A percentile compares a stretch with the other conserved stretches of the same genome.
phyloP scores from a whole-genome alignment of 2,888 invertebrate species.

The Cerceris ruficornis region DNA sequence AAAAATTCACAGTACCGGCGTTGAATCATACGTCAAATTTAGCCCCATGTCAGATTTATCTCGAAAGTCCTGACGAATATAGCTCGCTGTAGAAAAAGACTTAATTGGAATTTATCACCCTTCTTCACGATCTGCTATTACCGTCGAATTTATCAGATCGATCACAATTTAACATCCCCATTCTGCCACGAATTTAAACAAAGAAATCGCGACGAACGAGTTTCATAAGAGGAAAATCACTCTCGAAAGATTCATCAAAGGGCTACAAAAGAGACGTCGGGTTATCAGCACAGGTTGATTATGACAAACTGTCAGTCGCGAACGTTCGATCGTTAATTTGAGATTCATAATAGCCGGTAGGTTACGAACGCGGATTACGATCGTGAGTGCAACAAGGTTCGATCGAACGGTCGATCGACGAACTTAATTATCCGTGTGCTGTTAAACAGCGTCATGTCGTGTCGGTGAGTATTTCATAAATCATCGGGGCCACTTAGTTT shows the following conservation, averaged over 20 bases:
- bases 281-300: constrained; percentile 67
- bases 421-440: constrained; percentile 35
- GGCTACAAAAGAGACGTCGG: not conserved
- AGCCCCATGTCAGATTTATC: too few species aligned
- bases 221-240: too few species aligned
- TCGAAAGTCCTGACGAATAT: too few species aligned
- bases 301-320: constrained; percentile 69
- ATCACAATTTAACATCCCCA: not conserved
- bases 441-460: constrained; percentile 33
- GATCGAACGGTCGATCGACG: constrained; percentile 13
- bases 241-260: not conserved
- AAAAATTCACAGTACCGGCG: too few species aligned
- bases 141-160: too few species aligned
- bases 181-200: not conserved
- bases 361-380: constrained; percentile 8
- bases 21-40: too few species aligned
- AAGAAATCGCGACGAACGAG: not conserved
- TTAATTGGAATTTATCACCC: too few species aligned
- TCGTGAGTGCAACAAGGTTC: constrained; percentile 15
- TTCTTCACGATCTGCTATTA: too few species aligned
- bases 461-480: constrained; percentile 39
- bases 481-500: constrained; percentile 10
- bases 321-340: constrained; percentile 62
- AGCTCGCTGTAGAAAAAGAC: too few species aligned
- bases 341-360: constrained; percentile 31